phyloP scores from a whole-genome alignment of 2,113 vertebrate species.

The Ammospiza nelsoni region DNA sequence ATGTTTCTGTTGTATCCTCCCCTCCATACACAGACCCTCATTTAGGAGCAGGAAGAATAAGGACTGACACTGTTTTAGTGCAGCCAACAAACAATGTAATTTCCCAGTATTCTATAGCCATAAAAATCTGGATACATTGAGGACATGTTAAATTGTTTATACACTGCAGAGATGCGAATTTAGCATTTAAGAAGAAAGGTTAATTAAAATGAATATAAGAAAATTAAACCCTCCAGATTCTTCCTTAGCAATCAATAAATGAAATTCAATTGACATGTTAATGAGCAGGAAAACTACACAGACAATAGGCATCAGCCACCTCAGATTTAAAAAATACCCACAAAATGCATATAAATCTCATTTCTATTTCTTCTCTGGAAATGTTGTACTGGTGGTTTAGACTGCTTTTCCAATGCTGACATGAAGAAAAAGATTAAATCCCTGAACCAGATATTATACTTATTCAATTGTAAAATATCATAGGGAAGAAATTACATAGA shows the following conservation, averaged over 20 bases:
- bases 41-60: background rate
- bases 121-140: background rate
- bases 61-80: background rate
- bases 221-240: background rate
- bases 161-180: background rate
- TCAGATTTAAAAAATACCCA: background rate
- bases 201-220: background rate
- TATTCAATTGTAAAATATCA: background rate
- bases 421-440: background rate
- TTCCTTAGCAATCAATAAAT: background rate
- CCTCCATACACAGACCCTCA: background rate
- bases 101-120: background rate
- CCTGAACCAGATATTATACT: background rate
- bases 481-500: background rate
- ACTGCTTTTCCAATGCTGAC: background rate
- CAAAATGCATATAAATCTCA: background rate
- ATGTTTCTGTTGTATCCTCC: background rate
- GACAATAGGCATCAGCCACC: background rate
- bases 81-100: background rate
- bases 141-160: background rate
- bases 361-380: background rate
- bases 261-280: background rate
- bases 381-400: background rate
- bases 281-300: background rate
- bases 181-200: background rate